Evolutionary conservation across 2,888 invertebrate genomes (phyloP), one percentile per base, ranked within the genome.

Genomic region (Harmothoe impar): DNA sequence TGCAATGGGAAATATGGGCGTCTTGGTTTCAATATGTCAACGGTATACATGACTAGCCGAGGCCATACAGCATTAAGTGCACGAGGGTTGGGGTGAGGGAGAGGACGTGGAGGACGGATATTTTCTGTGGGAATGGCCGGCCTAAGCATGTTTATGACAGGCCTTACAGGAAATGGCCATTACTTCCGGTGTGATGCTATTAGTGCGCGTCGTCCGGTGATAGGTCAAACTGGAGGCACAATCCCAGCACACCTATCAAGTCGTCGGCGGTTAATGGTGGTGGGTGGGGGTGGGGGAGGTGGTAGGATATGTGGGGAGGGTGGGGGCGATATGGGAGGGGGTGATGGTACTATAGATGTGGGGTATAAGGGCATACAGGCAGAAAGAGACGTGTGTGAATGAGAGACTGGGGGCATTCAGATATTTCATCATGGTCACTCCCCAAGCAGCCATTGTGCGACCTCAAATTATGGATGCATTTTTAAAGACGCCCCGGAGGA

Each of bases 141-240:
- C 62, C 62, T 62, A 62, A n/a, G 81, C 35, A 81, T 81, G 81
- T 81, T 81, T 81, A 81, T 81, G 81, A 81, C 81, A 81, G 43
- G 35, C 29, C 81, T 33, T 43, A 43, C 35, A 33, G 81, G 81
- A 81, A 35, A 81, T 81, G 81, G 81, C 81, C 35, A 81, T 81
- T 81, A 81, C 43, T 81, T 81, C 81, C 81, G 81, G 81, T 17
- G 35, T 81, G 81, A 81, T 43, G 43, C 81, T 81, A 81, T 81
- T 81, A 81, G 23, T 33, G 81, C n/a, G 81, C 81, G 81, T 81
- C 81, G 81, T 81, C 81, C 81, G 81, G 81, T 81, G 81, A 81
- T 81, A 81, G 81, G 81, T 81, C 81, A 81, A 81, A 81, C 35
- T 17, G 35, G 81, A 20, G 77, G 23, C 43, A 23, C 35, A 33